Evolutionary conservation across 1,140 invertebrate species (phyloP), one percentile per base, ranked within the genome.

Genomic region (Aethina tumida): DNA sequence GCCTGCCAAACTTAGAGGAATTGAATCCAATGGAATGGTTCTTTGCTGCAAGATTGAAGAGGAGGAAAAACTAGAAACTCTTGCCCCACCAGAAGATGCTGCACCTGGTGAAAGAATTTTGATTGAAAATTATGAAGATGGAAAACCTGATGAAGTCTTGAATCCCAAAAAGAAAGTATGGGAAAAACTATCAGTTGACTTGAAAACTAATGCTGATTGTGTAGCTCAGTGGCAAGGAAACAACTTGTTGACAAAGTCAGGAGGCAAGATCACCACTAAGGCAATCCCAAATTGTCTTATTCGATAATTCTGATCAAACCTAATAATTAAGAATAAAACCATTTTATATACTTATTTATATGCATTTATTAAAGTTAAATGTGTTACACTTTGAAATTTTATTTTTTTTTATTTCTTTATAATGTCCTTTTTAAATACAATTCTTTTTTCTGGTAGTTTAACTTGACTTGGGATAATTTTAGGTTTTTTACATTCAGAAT

Each of bases 131-230:
- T 59, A 48, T 39, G 84, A 87, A 67, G 62, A 60, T 52, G 86
- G 84, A 21, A 65, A 67, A 26, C 81, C 91, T 9, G 90, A 95
- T 66, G 79, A 81, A 6, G 74, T 85, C 28, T 66, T 99, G 3
- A 97, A 97, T 66, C 93, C 94, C 5, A 98, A 98, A 60, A 98
- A 97, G 64, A 98, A 98, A 73, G 72, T 97, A 8, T 97, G 94
- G 92, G 93, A 97, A 58, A 91, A 89, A 59, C 55, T 91, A 19
- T 82, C 85, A 55, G 75, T 71, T 35, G 85, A 92, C 66, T 68
- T 93, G 17, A 75, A 81, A 60, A 84, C 84, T n/a, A 82, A 81
- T 60, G 60, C 59, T n/a, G 70, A 73, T 10, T 73, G 81, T 38
- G 62, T 79, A 45, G 88, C 84, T 32, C 76, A 83, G 40, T 95